phyloP scores from a whole-genome alignment of 2,888 invertebrate species.

The Coelogynopora nodosa region DNA sequence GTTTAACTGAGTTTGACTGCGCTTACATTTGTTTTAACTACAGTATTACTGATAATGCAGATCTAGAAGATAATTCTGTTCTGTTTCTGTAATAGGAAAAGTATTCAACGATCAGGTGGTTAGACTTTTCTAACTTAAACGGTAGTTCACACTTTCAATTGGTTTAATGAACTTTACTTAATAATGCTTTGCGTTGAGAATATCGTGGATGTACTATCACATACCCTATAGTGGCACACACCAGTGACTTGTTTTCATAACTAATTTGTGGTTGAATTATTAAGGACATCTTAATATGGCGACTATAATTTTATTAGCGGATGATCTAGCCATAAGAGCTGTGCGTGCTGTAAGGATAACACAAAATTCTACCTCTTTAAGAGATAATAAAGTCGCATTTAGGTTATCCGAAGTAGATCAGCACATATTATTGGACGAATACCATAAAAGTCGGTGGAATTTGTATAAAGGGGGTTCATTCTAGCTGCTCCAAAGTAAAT shows the following conservation, averaged over 20 bases:
- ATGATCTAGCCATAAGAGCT: not conserved
- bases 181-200: not conserved
- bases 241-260: not conserved
- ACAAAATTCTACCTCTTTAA: not conserved
- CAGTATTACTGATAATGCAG: not conserved
- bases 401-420: no score
- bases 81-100: not conserved
- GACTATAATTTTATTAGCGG: not conserved
- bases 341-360: not conserved
- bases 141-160: not conserved
- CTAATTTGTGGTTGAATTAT: not conserved
- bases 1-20: not conserved
- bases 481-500: no score
- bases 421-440: no score
- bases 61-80: not conserved
- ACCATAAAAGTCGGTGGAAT: no score
- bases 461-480: no score
- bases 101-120: not conserved
- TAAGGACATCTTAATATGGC: not conserved
- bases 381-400: not conserved
- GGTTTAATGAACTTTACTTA: not conserved
- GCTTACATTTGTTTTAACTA: not conserved
- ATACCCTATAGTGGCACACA: not conserved
- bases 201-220: not conserved
- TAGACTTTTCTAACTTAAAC: not conserved